Base-by-base conservation (phyloP, 2,797 vertebrate species). In the Lophius americanus region DNA sequence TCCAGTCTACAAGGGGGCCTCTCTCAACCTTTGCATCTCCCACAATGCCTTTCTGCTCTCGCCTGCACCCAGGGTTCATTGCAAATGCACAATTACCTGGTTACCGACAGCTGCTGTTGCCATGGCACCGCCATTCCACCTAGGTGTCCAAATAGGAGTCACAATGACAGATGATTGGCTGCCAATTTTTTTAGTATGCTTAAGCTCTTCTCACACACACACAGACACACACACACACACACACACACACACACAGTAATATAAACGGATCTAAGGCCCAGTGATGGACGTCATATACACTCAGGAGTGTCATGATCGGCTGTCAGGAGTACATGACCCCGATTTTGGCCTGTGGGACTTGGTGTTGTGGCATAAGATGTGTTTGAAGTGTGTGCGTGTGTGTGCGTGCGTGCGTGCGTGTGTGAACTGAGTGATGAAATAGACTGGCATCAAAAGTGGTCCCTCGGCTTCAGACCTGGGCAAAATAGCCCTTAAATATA, bases 381-480 rank as follows among this genome's bases (percentile, higher is more conserved):
- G 79, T 88, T 81, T 85, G 78, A 85, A 86, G 85, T 76, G 81
- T 48, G 67, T 70, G 64, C 61, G 51, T 60, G 69, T 48, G 60
- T 9, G 42, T 51, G 59, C 37, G 66, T 53, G 51, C 53, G 66
- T 56, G 62, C 5, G n/a, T 23, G 59, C 51, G 70, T 62, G 66
- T 53, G 73, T 64, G 73, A 77, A 75, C 55, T 66, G 63, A 70
- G 69, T 48, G 0, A 60, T 84, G 83, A 89, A 88, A 82, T 85
- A 84, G 81, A 86, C 65, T 87, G 88, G 87, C 85, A 84, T 86
- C 86, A 78, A 87, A 87, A 83, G 78, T 63, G 61, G 48, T 85
- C 88, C 81, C 83, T 54, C 38, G 75, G 71, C 82, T 82, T 61
- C 77, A 71, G 85, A 85, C 83, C 70, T 60, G 70, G 73, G 83